A percentile compares a stretch with the other conserved stretches of the same genome.
Conservation (phyloP, 1,140 invertebrate genomes). For the Cheumatopsyche charites region DNA sequence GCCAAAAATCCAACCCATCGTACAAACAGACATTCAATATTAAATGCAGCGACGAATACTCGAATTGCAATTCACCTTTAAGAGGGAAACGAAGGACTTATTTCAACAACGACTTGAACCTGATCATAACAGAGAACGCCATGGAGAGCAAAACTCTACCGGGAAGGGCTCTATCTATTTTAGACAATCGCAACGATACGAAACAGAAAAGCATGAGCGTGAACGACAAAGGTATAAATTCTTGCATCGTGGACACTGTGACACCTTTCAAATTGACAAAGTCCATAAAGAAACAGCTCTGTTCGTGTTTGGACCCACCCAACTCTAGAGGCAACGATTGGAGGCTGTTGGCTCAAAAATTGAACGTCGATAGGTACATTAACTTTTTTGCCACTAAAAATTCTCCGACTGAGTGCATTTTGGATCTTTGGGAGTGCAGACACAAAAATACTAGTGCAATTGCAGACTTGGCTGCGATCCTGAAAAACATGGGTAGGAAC, state of each 20-base stretch:
- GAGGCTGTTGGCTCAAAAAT: slow-evolving; percentile 89
- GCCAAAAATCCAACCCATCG: slow-evolving; percentile 59
- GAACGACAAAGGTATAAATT: slow-evolving; percentile 56
- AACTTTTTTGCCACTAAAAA: slow-evolving; percentile 96
- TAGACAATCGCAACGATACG: slow-evolving; percentile 40
- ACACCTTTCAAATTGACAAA: slow-evolving; percentile 57
- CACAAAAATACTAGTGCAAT: slow-evolving; percentile 84
- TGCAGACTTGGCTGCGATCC: slow-evolving; percentile 82
- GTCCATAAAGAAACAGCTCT: slow-evolving; percentile 80
- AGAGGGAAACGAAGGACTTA: slow-evolving; percentile 38
- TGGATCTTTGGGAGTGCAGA: slow-evolving; percentile 95
- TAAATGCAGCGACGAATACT: slow-evolving; percentile 56
- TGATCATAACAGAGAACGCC: slow-evolving; percentile 43
- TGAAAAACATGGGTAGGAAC: slow-evolving; percentile 89
- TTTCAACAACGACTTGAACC: slow-evolving; percentile 42
- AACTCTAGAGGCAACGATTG: slow-evolving; percentile 91
- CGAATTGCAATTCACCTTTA: slow-evolving; percentile 54
- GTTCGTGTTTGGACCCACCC: slow-evolving; percentile 87
- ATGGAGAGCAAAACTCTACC: slow-evolving; percentile 43
- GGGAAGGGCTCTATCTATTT: slow-evolving; percentile 23
- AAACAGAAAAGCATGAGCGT: slow-evolving; percentile 51
- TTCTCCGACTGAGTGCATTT: slow-evolving; percentile 93
- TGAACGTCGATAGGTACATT: slow-evolving; percentile 91
- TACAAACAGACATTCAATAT: slow-evolving; percentile 59
- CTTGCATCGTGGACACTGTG: slow-evolving; percentile 54